Evolutionary conservation across 2,797 vertebrate genomes (phyloP).

Genomic region (Mastacembelus armatus): DNA sequence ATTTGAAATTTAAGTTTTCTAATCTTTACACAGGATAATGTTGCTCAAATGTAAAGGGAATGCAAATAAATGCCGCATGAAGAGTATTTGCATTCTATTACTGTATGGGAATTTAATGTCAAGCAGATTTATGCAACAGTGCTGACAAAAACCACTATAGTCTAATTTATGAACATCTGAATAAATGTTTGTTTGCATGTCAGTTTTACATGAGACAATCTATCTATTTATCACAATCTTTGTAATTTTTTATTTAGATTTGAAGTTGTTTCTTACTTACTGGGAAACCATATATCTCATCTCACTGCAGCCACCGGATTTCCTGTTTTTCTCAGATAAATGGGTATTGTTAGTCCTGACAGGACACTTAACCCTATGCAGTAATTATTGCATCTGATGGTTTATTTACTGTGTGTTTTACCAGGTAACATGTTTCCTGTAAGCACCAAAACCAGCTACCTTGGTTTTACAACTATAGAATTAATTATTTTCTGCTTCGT

Average conservation of each 20-base stretch:
- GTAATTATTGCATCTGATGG: too few species aligned
- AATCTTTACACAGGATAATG: constrained; percentile 48
- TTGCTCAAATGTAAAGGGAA: constrained; percentile 38
- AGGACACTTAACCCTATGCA: too few species aligned
- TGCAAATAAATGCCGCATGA: constrained; percentile 34
- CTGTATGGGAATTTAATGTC: constrained; percentile 9
- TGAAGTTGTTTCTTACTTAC: neutral
- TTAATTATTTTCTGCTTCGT: too few species aligned
- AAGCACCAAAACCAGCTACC: too few species aligned
- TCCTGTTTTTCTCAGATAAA: neutral
- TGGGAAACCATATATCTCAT: neutral
- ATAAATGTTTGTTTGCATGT: neutral
- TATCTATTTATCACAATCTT: neutral
- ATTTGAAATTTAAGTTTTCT: constrained; percentile 58
- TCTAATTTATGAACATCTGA: constrained; percentile 12
- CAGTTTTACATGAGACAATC: neutral
- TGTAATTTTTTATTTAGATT: neutral
- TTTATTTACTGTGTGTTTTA: too few species aligned
- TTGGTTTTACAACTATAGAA: too few species aligned
- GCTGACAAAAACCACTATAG: neutral
- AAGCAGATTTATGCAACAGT: constrained; percentile 22
- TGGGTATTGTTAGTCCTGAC: neutral
- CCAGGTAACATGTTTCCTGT: too few species aligned
- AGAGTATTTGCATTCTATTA: constrained; percentile 33
- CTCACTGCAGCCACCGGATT: neutral